Evolutionary conservation across 2,888 invertebrate species (phyloP), one percentile per base, ranked within the genome.

Genomic region (Drosophila nigritarsus): DNA sequence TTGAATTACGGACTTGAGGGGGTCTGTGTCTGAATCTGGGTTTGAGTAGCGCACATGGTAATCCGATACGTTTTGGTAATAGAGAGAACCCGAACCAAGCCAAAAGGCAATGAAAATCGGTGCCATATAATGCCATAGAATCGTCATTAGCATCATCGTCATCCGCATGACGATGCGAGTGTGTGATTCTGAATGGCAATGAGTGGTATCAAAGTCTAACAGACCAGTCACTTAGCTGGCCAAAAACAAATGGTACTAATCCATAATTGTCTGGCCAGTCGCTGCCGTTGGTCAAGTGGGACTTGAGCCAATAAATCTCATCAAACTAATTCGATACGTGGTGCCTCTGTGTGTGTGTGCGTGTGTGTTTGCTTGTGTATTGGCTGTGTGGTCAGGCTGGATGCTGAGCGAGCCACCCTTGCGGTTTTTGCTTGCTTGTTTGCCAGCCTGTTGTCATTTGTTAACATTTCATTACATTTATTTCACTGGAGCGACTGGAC

Each of bases 181-280:
- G 50, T 56, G 42, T 56, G 61, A 38, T 53, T 27, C 59, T 55
- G 75, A 64, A 63, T 75, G 65, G 54, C 53, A 67, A 65, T 55
- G 38, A 59, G 54, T 29, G 64, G 70, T 68, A 81, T 73, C 83
- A 75, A 65, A 68, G 60, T 61, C 66, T 45, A 60, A 50, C 58
- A 53, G 60, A 48, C 61, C 64, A 74, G 56, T 72, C 63, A 73
- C 69, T 74, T 73, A 45, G 69, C 69, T 56, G 62, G 65, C 70
- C 71, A 73, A 80, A 85, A 86, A 87, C 89, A 91, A 91, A 91
- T 91, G 87, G 84, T 78, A 83, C 91, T 91, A 91, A 91, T 91
- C 91, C 89, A 89, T 91, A 90, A 91, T 91, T 91, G 89, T 90
- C 90, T 87, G 71, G 73, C 53, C 87, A 80, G 64, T 62, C 65